Conservation (phyloP, 2,797 vertebrate species). For the Coregonus suidteri region DNA sequence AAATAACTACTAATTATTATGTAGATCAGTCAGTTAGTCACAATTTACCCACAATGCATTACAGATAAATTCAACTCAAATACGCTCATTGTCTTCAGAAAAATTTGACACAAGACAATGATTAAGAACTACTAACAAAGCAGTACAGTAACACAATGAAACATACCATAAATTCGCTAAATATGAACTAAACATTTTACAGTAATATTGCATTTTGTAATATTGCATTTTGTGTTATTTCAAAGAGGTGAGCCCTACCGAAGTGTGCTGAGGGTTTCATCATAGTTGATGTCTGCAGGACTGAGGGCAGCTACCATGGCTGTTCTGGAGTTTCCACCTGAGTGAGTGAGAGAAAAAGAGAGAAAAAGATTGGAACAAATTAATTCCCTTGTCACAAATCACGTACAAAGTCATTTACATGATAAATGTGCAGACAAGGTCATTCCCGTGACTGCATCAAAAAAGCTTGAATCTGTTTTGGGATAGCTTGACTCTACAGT, state of each 20-base stretch:
- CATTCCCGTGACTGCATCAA: not conserved
- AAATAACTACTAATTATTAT: not conserved
- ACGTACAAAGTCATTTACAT: not conserved
- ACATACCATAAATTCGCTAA: not conserved
- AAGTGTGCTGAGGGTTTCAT: constrained; percentile 97
- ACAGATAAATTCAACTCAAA: not conserved
- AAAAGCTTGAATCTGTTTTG: not conserved
- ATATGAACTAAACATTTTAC: not conserved
- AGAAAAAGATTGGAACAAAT: not conserved
- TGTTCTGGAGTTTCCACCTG: constrained; percentile 97
- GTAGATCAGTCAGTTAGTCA: not conserved
- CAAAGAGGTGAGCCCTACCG: constrained; percentile 74
- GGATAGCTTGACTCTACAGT: not conserved
- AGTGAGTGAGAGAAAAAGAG: not conserved
- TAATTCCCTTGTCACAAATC: no score
- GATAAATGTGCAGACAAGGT: not conserved
- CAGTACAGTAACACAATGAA: not conserved
- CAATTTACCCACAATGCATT: not conserved
- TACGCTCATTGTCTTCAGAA: no score
- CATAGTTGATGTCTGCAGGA: constrained; percentile 98
- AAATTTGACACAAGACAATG: no score
- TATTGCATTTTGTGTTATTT: not conserved
- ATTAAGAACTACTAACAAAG: no score
- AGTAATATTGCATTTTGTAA: no score
- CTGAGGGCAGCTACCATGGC: constrained; percentile 99